A percentile compares a stretch with the other conserved stretches of the same genome.
Evolutionary conservation across 2,797 vertebrate genomes (phyloP).

Genomic region (Petrocephalus schoutedeni): DNA sequence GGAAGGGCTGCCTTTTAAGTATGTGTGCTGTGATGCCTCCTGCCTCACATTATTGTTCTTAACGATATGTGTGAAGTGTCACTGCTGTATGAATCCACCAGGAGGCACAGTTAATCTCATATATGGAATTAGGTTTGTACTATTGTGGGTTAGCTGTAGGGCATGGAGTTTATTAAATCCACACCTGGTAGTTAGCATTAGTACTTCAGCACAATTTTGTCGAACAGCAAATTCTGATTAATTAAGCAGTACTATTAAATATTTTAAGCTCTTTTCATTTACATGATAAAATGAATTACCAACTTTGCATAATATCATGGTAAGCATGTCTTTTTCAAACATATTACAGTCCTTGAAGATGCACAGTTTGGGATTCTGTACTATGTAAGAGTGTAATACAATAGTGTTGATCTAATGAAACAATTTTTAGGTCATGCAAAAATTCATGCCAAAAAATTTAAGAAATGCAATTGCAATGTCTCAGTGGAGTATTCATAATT

Average conservation of each 20-base stretch:
- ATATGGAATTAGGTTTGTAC: background rate
- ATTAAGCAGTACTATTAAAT: background rate
- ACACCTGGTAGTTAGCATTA: background rate
- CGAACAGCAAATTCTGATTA: background rate
- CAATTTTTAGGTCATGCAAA: background rate
- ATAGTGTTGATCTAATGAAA: background rate
- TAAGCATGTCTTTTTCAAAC: background rate
- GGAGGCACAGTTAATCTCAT: conserved; percentile 12
- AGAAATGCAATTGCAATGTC: background rate
- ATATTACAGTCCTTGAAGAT: background rate
- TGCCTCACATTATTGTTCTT: background rate
- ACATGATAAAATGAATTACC: background rate
- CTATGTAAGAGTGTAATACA: background rate
- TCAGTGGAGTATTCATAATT: background rate
- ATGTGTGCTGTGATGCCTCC: background rate
- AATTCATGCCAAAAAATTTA: background rate
- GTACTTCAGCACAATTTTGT: background rate
- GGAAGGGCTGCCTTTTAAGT: background rate
- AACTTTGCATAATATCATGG: background rate
- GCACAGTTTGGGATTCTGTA: background rate
- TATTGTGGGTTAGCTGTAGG: background rate
- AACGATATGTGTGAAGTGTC: background rate
- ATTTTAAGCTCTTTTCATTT: conserved; percentile 4
- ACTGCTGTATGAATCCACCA: conserved; percentile 7
- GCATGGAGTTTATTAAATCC: background rate